Evolutionary conservation across 2,888 invertebrate genomes (phyloP).

Genomic region (Xestia sexstrigata): DNA sequence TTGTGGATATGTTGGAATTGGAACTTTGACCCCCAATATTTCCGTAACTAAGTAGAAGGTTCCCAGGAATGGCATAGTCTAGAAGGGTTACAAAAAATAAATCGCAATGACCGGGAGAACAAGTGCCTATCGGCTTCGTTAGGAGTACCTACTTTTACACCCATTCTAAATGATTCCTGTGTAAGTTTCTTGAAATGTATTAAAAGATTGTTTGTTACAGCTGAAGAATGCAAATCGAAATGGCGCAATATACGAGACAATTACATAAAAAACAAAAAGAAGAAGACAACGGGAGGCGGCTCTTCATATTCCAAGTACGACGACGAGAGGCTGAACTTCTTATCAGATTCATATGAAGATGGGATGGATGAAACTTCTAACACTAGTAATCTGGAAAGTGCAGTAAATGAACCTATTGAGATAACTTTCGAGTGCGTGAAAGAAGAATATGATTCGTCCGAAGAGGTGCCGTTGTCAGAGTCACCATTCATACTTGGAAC

Average conservation of each 20-base stretch:
- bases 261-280: constrained; percentile 54
- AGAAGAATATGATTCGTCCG: constrained; percentile 46
- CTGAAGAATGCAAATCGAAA: constrained; percentile 58
- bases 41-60: no score
- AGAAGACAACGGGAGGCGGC: constrained; percentile 35
- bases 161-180: not conserved
- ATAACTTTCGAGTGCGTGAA: constrained; percentile 28
- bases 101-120: no score
- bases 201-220: constrained; percentile 45
- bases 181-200: not conserved
- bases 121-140: no score
- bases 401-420: constrained; percentile 24
- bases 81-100: no score
- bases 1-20: no score
- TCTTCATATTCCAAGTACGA: constrained; percentile 46
- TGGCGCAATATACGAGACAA: constrained; percentile 58
- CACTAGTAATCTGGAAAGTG: constrained; percentile 4
- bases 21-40: no score
- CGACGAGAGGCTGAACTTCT: constrained; percentile 47
- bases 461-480: constrained; percentile 40
- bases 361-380: constrained; percentile 17
- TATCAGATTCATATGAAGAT: constrained; percentile 40
- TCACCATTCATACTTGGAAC: constrained; percentile 19
- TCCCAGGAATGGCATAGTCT: no score
- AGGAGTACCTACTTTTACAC: no score